Conservation (phyloP, 2,888 invertebrate species). For the Tipula unca region DNA sequence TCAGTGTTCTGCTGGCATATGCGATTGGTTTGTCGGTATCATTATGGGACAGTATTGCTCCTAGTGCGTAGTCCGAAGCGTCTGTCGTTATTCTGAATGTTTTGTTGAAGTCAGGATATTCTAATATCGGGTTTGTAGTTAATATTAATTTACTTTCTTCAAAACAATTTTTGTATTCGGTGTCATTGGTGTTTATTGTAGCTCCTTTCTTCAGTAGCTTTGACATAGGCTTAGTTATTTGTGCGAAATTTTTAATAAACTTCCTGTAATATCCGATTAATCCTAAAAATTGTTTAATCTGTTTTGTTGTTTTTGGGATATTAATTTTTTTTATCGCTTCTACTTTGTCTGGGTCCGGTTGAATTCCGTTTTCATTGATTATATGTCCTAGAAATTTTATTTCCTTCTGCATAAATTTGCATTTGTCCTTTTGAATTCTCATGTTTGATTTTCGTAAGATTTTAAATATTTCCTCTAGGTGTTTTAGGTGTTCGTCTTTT, state of each 20-base stretch:
- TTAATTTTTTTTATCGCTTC: slow-evolving; percentile 14
- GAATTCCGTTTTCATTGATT: slow-evolving; percentile 29
- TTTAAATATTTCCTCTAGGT: slow-evolving; percentile 27
- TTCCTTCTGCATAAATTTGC: slow-evolving; percentile 28
- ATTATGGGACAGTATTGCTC: background rate
- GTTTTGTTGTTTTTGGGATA: slow-evolving; percentile 15
- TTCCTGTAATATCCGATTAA: background rate
- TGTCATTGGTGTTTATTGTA: slow-evolving; percentile 1
- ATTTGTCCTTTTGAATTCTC: slow-evolving; percentile 29
- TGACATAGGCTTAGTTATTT: slow-evolving; percentile 14
- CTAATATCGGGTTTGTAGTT: background rate
- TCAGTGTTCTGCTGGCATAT: background rate
- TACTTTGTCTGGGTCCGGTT: slow-evolving; percentile 30
- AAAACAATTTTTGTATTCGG: background rate
- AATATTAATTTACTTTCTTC: background rate
- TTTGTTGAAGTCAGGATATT: slow-evolving; percentile 3
- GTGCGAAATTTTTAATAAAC: background rate
- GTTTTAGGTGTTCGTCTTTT: slow-evolving; percentile 20
- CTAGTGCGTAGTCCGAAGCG: background rate
- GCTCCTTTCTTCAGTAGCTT: slow-evolving; percentile 19
- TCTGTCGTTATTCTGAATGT: background rate
- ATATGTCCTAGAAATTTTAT: slow-evolving; percentile 31
- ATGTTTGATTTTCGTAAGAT: slow-evolving; percentile 26
- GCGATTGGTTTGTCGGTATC: no score
- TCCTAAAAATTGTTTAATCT: background rate